A percentile compares a stretch with the other conserved stretches of the same genome.
phyloP scores from a whole-genome alignment of 2,113 vertebrate species.

The Quiscalus mexicanus region DNA sequence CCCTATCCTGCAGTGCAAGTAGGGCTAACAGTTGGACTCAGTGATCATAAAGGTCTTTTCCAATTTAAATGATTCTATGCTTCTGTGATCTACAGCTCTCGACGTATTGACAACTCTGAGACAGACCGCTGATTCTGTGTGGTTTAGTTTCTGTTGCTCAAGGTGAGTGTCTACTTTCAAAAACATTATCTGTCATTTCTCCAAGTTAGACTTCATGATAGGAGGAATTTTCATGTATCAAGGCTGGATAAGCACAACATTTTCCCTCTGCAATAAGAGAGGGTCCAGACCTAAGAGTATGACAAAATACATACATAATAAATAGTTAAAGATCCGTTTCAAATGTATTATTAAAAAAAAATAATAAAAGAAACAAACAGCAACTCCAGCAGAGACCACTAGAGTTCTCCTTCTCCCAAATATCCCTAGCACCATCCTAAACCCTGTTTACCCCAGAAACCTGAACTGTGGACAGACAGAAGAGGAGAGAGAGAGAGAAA shows the following conservation, averaged over 20 bases:
- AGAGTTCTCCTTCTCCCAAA: constrained; percentile 79
- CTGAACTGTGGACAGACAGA: constrained; percentile 80
- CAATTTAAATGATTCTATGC: not conserved
- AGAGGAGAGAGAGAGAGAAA: constrained; percentile 70
- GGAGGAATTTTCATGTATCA: not conserved
- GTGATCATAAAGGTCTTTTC: not conserved
- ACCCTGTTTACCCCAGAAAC: constrained; percentile 84
- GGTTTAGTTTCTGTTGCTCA: not conserved
- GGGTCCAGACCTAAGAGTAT: not conserved
- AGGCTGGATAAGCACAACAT: not conserved
- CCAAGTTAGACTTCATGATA: not conserved
- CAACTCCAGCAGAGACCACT: constrained; percentile 76
- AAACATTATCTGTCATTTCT: not conserved
- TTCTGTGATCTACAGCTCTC: not conserved
- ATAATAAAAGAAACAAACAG: constrained; percentile 61
- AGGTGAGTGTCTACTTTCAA: not conserved
- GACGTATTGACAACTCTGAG: not conserved
- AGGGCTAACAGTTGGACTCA: not conserved
- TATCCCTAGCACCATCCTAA: constrained; percentile 69
- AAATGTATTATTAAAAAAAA: constrained; percentile 56
- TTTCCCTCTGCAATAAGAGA: not conserved
- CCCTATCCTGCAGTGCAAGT: not conserved
- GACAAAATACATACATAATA: constrained; percentile 31
- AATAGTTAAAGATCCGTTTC: constrained; percentile 56
- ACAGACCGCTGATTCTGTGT: not conserved